Percentiles rank a stretch among this genome's conserved stretches.
phyloP scores from a whole-genome alignment of 2,888 invertebrate species.

The Drosophila cognata region DNA sequence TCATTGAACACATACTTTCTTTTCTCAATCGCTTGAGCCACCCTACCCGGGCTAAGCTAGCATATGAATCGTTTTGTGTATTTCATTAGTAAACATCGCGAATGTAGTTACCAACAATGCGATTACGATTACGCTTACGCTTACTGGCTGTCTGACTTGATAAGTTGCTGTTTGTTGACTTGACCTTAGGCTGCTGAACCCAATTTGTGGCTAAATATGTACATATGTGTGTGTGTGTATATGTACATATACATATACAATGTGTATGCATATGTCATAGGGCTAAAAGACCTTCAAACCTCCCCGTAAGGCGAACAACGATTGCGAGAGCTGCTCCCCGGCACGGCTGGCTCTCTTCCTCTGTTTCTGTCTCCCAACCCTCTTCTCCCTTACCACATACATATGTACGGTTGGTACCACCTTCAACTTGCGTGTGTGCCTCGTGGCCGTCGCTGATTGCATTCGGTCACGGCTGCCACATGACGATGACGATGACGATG shows the following conservation, averaged over 20 bases:
- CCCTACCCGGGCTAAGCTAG: slow-evolving; percentile 28
- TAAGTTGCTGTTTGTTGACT: slow-evolving; percentile 53
- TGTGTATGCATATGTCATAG: slow-evolving; percentile 36
- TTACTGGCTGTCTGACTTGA: slow-evolving; percentile 36
- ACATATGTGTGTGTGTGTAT: not conserved
- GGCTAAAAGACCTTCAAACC: slow-evolving; percentile 63
- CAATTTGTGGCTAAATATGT: slow-evolving; percentile 63
- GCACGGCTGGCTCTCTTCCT: not conserved
- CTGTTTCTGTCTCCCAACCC: not conserved
- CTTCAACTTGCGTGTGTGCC: slow-evolving; percentile 72
- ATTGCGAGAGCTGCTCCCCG: slow-evolving; percentile 59
- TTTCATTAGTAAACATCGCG: slow-evolving; percentile 72
- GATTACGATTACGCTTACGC: slow-evolving; percentile 61
- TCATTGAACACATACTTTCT: slow-evolving; percentile 4
- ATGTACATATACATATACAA: not conserved
- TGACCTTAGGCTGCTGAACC: slow-evolving; percentile 76
- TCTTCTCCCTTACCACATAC: slow-evolving; percentile 19
- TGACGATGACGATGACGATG: slow-evolving; percentile 2
- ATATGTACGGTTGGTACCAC: slow-evolving; percentile 33
- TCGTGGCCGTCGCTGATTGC: slow-evolving; percentile 64
- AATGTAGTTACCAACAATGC: slow-evolving; percentile 75
- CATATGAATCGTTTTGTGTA: slow-evolving; percentile 56
- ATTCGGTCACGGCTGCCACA: slow-evolving; percentile 72
- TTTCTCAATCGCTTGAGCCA: not conserved
- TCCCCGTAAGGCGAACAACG: slow-evolving; percentile 60